Base-by-base conservation (phyloP, 1,140 invertebrate genomes). In the Bombus confusus region DNA sequence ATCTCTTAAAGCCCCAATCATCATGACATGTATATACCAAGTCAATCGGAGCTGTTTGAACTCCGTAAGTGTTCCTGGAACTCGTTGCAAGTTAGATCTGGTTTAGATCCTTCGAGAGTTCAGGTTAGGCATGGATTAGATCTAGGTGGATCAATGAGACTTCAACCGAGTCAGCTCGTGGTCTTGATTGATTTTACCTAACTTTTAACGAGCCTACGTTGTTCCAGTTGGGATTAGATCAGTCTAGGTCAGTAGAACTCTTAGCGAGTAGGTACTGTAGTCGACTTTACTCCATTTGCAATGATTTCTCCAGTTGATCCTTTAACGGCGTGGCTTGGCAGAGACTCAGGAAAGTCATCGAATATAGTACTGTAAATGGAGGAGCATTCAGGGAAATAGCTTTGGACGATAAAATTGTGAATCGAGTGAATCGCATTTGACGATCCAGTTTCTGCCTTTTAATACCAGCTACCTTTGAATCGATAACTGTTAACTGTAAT, bases 131-230 rank as follows among this genome's bases (percentile, higher is more conserved):
- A 15, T 77, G 52, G 57, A 62, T 77, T 59, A 77, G 75, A 62
- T 59, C 25, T 77, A 77, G 57, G 28, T 77, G 75, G 37, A 77
- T 77, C 52, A 28, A 59, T 62, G 34, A 10, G 25, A 39, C 57
- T 77, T 62, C 28, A 59, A 59, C 28, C 13, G 25, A 59, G 34
- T 77, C 75, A 77, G 47, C 34, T 52, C 47, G 28, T 39, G 9
- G 57, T 77, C 34, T 59, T 77, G 52, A 59, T 59, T 77, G 52
- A 77, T 59, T 59, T 39, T n/a, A 28, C 13, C 13, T 25, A 75
- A 75, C 73, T 75, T 52, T 75, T 77, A 59, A 59, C 34, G 57
- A 59, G 75, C 39, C 43, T 34, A 34, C 43, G 73, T 75, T 75
- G 73, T 75, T 75, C 31, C 52, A 52, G 5, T 22, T 39, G 37